Conservation (phyloP, 1,140 invertebrate species). For the Oreohelix idahoensis region DNA sequence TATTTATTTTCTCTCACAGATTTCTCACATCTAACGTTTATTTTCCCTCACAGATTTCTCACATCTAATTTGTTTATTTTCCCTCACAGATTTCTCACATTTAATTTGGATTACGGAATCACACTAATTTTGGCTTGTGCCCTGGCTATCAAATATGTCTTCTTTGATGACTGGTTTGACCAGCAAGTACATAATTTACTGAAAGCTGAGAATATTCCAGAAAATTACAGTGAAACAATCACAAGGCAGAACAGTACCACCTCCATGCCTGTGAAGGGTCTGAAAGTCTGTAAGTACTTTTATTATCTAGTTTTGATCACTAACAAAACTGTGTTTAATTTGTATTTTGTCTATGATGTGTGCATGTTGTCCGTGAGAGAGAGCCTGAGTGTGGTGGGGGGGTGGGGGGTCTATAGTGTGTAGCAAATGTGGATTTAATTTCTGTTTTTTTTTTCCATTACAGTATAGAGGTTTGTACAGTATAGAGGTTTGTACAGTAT, state of each 20-base stretch:
- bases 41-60: too few species aligned
- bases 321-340: too few species aligned
- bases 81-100: conserved; percentile 82
- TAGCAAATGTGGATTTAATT: too few species aligned
- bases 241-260: neutral
- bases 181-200: conserved; percentile 38
- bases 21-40: neutral
- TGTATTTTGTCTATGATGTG: too few species aligned
- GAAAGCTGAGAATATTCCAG: conserved; percentile 8
- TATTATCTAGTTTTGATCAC: too few species aligned
- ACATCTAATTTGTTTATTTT: too few species aligned
- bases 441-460: too few species aligned
- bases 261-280: neutral
- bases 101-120: conserved; percentile 89
- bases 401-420: too few species aligned
- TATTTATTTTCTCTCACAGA: neutral
- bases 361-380: too few species aligned
- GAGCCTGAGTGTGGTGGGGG: too few species aligned
- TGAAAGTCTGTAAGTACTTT: neutral
- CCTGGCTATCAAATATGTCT: conserved; percentile 89
- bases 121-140: conserved; percentile 88
- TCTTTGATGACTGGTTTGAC: conserved; percentile 77
- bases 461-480: too few species aligned
- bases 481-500: too few species aligned
- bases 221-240: neutral